Base-by-base conservation (phyloP, 2,113 vertebrate genomes). In the Odocoileus virginianus region DNA sequence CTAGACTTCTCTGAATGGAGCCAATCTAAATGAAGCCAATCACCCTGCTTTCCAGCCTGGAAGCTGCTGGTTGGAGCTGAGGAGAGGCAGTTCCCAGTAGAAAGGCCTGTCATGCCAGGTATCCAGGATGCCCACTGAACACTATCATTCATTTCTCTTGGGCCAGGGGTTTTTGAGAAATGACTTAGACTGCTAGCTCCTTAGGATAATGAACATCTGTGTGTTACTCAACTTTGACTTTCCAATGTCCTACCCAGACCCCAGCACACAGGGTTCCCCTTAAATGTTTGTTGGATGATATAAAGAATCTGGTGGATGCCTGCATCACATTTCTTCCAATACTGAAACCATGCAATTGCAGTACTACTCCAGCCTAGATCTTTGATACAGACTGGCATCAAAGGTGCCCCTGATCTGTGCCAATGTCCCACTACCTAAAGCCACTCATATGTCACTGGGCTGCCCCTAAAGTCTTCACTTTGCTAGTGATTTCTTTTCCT, bases 71-170 rank as follows among this genome's bases (percentile, higher is more conserved):
- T 23, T 14, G 14, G 12, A 30, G 30, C 15, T 0, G 25, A 45
- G 25, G 2, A 43, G 30, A 81, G 30, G 19, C 40, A 28, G 33
- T 58, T 61, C 60, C 54, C 87, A 74, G 61, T 58, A 21, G 50
- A 5, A 7, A 54, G n/a, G 23, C 2, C 3, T 4, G 4, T 12
- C 6, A 14, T 4, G 2, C 54, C 60, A 25, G 0, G 2, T 25
- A 30, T 52, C 43, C 43, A 23, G 1, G 13, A 4, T 2, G 19
- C 57, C 27, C 45, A 0, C 25, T 25, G 19, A 50, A 54, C 16
- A 27, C 58, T 52, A 13, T 28, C 27, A 9, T 27, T 52, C 52
- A 16, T 33, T 47, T 10, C 71, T 52, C n/a, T n/a, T 28, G 55
- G 60, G 13, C 28, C 28, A 61, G 27, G 13, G 6, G 28, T 58